A percentile compares a stretch with the other conserved stretches of the same genome.
These are phyloP conservation scores for Anodontia alba DNA, from an alignment of 2,888 invertebrate species.

Conservation along the genomic window DNA sequence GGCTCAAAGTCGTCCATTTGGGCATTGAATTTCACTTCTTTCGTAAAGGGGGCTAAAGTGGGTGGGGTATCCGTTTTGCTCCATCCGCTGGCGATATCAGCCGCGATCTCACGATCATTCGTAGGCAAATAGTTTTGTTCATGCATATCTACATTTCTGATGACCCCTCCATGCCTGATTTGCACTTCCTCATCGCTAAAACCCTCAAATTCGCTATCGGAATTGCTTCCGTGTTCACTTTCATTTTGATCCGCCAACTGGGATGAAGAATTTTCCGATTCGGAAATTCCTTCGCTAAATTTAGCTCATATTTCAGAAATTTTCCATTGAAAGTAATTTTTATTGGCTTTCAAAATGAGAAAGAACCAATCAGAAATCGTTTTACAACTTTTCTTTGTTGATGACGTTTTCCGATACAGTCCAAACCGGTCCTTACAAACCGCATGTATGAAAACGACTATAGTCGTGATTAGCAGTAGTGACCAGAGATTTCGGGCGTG, in stretches of 20 bases:
- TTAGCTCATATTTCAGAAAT: not conserved
- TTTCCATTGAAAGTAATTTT: not conserved
- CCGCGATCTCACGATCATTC: constrained; percentile 1
- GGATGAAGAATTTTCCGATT: not conserved
- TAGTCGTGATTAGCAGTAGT: not conserved
- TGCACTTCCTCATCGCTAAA: not conserved
- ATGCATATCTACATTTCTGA: not conserved
- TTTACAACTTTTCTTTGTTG: not conserved
- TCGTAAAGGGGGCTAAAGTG: constrained; percentile 15
- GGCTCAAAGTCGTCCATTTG: constrained; percentile 11
- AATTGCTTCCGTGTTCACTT: not conserved
- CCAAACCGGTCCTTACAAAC: not conserved
- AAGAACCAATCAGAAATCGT: not conserved
- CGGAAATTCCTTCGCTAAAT: not conserved
- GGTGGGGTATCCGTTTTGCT: constrained; percentile 9
- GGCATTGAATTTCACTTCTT: constrained; percentile 19
- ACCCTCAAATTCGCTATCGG: not conserved
- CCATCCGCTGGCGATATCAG: constrained; percentile 25
- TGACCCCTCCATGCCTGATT: not conserved
- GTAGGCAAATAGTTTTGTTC: not conserved
- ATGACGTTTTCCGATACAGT: not conserved
- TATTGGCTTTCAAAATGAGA: not conserved
- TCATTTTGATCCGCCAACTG: not conserved
- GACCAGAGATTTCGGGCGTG: not conserved
- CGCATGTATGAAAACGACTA: not conserved